Evolutionary conservation across 2,888 invertebrate species (phyloP).

Genomic region (Eristalis pertinax): DNA sequence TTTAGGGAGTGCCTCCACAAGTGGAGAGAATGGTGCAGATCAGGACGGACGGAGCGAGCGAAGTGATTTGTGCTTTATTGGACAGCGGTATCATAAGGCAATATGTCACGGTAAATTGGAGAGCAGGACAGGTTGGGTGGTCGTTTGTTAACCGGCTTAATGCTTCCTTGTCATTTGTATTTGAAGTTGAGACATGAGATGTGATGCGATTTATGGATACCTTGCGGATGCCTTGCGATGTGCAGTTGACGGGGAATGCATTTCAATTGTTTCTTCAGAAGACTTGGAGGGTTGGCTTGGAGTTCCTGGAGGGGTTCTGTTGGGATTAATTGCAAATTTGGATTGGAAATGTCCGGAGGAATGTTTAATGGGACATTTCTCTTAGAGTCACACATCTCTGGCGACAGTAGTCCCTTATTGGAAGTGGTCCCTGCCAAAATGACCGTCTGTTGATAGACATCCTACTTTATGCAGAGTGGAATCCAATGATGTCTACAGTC

Average conservation of each 20-base stretch:
- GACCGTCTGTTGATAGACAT: too few species aligned
- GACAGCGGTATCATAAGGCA: constrained; percentile 52
- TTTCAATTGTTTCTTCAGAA: not conserved
- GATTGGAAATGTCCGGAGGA: too few species aligned
- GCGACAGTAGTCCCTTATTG: too few species aligned
- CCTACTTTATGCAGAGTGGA: too few species aligned
- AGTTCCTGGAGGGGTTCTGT: too few species aligned
- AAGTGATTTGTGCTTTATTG: constrained; percentile 55
- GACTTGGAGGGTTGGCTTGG: too few species aligned
- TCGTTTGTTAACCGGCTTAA: constrained; percentile 29
- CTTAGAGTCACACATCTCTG: too few species aligned
- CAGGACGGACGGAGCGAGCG: not conserved
- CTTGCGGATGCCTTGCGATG: not conserved
- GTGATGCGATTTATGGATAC: not conserved
- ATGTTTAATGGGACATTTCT: too few species aligned
- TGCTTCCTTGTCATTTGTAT: constrained; percentile 22
- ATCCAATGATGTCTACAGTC: too few species aligned
- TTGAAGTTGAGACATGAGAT: not conserved
- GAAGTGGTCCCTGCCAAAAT: too few species aligned
- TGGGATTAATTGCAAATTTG: too few species aligned
- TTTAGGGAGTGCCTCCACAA: constrained; percentile 61
- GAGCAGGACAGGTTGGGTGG: not conserved
- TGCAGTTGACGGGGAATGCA: not conserved
- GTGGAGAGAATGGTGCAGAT: not conserved
- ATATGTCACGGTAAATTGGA: constrained; percentile 56